phyloP scores from a whole-genome alignment of 2,113 vertebrate species.

The Laticauda colubrina region DNA sequence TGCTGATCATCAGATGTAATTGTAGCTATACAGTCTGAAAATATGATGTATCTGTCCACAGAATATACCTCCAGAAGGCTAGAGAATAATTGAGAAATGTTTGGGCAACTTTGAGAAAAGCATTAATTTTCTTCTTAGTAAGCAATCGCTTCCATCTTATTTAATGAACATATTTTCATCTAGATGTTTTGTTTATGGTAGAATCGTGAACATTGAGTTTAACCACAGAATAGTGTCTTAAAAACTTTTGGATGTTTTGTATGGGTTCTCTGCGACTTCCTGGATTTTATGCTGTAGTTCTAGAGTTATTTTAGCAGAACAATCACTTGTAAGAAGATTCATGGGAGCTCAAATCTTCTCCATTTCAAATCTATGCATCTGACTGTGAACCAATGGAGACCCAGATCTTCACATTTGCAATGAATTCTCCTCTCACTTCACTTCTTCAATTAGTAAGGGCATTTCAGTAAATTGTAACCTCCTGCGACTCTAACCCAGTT shows the following conservation, averaged over 20 bases:
- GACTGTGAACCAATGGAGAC: not conserved
- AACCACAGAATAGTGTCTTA: not conserved
- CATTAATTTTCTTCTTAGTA: not conserved
- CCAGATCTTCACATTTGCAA: not conserved
- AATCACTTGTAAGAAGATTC: not conserved
- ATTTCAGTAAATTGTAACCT: not conserved
- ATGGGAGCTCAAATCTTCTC: not conserved
- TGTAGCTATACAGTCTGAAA: not conserved
- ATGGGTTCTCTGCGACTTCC: not conserved
- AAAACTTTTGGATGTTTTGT: not conserved
- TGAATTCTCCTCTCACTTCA: not conserved
- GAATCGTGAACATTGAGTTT: not conserved
- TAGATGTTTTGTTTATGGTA: not conserved
- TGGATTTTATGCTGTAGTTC: not conserved
- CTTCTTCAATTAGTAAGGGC: not conserved
- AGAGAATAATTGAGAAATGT: not conserved
- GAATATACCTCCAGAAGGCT: not conserved
- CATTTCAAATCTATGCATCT: not conserved
- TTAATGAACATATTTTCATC: not conserved
- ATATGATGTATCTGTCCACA: not conserved
- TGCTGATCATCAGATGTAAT: not conserved
- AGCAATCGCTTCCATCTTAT: not conserved
- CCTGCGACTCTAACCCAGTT: not conserved
- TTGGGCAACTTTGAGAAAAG: not conserved
- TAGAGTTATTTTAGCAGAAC: not conserved